Percentiles rank a stretch among this genome's conserved stretches.
These are phyloP conservation scores for Orchestia grillus DNA, from an alignment of 1,140 invertebrate species.

Conservation along the genomic window DNA sequence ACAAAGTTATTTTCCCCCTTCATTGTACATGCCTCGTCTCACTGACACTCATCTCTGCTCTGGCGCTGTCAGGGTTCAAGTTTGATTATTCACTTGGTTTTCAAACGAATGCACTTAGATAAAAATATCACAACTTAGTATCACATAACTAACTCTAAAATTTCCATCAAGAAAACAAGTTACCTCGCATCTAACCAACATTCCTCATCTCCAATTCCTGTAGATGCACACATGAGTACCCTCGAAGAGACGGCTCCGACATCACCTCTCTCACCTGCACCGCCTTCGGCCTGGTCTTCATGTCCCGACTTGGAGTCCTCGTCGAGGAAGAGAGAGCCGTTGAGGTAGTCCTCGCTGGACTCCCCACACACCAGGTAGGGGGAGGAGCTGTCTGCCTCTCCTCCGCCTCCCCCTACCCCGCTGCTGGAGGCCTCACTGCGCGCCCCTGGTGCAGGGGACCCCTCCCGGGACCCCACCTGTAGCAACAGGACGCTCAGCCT, in stretches of 20 bases:
- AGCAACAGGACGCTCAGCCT: not conserved
- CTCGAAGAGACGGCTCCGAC: too few relatives aligned
- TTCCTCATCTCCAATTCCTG: too few relatives aligned
- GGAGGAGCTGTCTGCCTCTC: not conserved
- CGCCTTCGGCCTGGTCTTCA: not conserved
- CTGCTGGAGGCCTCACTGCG: slow-evolving; percentile 48
- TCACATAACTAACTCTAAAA: too few relatives aligned
- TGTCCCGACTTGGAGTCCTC: not conserved
- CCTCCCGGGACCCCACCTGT: not conserved
- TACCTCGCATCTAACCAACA: too few relatives aligned
- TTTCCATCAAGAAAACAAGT: too few relatives aligned
- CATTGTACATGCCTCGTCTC: not conserved
- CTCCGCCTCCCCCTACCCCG: slow-evolving; percentile 54
- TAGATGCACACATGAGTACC: too few relatives aligned
- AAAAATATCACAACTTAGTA: not conserved
- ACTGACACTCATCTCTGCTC: not conserved
- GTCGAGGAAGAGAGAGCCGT: slow-evolving; percentile 62
- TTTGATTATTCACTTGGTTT: not conserved
- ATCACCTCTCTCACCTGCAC: too few relatives aligned
- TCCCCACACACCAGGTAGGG: slow-evolving; percentile 58
- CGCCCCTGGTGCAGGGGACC: slow-evolving; percentile 16
- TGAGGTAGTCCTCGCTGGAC: slow-evolving; percentile 58
- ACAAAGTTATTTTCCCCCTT: not conserved
- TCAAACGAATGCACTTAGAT: not conserved
- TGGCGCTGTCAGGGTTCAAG: not conserved